Base-by-base conservation (phyloP, 2,113 vertebrate species). In the Symphodus melops region DNA sequence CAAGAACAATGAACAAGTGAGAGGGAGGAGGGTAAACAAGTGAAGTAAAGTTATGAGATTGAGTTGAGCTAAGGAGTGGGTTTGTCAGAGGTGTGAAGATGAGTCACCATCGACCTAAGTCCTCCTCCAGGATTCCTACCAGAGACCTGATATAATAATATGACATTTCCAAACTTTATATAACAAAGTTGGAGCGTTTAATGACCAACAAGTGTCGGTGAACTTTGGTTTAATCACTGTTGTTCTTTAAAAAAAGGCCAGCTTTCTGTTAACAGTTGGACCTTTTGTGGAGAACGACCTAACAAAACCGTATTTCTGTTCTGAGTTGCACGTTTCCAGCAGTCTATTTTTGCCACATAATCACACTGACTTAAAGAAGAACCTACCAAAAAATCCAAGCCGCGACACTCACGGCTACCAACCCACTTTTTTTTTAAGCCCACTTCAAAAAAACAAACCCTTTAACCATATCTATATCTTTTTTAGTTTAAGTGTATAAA, bases 121-220 rank as follows among this genome's bases (percentile, higher is more conserved):
- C 73, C 42, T 87, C 84, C 82, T 75, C 68, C 75, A 75, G 61
- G 63, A 23, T 75, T 80, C 59, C 55, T 66, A 65, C 25, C 23
- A 78, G 52, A 72, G 61, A 48, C 46, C 52, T 75, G 70, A 42
- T 60, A 41, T 55, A 60, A 79, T 46, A 83, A 81, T 41, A 83
- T 20, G 20, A 67, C 63, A 80, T 80, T 77, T 70, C 21, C 57
- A 52, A 42, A 68, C 66, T 72, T 69, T 66, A 54, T 71, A 77
- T 68, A 81, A 57, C 63, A 21, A 54, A 72, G 36, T 66, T 51
- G 55, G 63, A 57, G 36, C 37, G 59, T 77, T 77, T 72, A 82
- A 75, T 74, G 28, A n/a, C 19, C 19, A 20, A 14, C 42, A n/a
- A 48, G 46, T 19, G 17, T 48, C 19, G 17, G 17, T 48, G 3